Base-by-base conservation (phyloP, 2,888 invertebrate genomes). In the Dinocampus coccinellae region DNA sequence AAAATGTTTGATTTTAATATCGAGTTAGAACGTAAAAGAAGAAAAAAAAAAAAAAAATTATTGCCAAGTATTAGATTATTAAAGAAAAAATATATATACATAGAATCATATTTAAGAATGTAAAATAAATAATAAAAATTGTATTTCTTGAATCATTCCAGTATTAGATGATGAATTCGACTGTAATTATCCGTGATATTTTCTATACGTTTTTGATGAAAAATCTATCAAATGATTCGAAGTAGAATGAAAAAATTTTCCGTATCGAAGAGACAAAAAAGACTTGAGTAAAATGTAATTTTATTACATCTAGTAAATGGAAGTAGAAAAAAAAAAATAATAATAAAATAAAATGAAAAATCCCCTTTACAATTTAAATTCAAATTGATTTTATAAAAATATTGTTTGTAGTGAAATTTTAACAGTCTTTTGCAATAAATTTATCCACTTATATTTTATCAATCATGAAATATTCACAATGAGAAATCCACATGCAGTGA, bases 151-250 rank as follows among this genome's bases (percentile, higher is more conserved):
- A n/a, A 42, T 13, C 29, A 7, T 29, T 29, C 7, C 7, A 29
- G 7, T 29, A 7, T 29, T 7, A 29, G 7, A 29, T 29, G 29
- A 29, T 29, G 7, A 29, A 4, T 4, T 29, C 3, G 7, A 29
- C 29, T 29, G 7, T 29, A 58, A 33, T 47, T 61, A 65, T 65
- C 65, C 65, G 65, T 52, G 33, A 70, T 70, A 60, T 65, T 47
- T 47, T 34, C 64, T 29, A 53, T 65, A 53, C 57, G 47, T 58
- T 36, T 47, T 6, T 47, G 47, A 29, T 29, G 62, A 13, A n/a
- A n/a, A n/a, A n/a, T n/a, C n/a, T n/a, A n/a, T n/a, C 47, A 16
- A 10, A 29, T 47, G 42, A 16, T 47, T n/a, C 39, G 24, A n/a
- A 7, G 13, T 55, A 3, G 22, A 52, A 63, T 63, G 65, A 36